phyloP scores from a whole-genome alignment of 1,140 invertebrate genomes.

The Drosophila mojavensis region DNA sequence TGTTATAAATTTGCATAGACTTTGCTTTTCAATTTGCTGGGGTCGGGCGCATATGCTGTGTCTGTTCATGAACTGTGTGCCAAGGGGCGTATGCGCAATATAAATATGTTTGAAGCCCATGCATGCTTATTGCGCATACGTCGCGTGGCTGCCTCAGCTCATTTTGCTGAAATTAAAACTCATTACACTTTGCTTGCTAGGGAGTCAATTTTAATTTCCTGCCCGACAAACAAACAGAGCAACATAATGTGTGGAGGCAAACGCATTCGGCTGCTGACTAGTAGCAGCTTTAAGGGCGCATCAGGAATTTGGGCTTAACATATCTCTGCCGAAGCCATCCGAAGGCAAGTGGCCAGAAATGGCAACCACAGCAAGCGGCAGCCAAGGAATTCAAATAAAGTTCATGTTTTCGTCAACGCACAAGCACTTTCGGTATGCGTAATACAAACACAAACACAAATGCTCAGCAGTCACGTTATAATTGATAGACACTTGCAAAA shows the following conservation, averaged over 20 bases:
- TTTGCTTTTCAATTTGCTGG: constrained; percentile 8
- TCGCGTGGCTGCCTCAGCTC: constrained; percentile 20
- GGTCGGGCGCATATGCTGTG: neutral
- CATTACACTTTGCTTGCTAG: constrained; percentile 56
- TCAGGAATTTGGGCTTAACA: constrained; percentile 26
- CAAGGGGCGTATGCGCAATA: constrained; percentile 12
- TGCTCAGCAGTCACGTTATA: constrained; percentile 74
- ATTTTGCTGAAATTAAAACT: constrained; percentile 63
- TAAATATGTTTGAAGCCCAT: constrained; percentile 19
- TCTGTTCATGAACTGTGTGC: neutral
- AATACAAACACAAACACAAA: constrained; percentile 40
- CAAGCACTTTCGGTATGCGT: constrained; percentile 23
- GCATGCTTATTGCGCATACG: constrained; percentile 34
- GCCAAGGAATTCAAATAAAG: constrained; percentile 79
- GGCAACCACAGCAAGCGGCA: constrained; percentile 65
- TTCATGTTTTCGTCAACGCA: constrained; percentile 65
- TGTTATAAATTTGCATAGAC: constrained; percentile 35
- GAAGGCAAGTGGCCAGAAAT: constrained; percentile 30
- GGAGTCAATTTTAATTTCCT: constrained; percentile 78
- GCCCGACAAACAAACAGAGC: constrained; percentile 52
- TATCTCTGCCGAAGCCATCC: constrained; percentile 8
- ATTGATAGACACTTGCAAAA: constrained; percentile 81
- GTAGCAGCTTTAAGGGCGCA: constrained; percentile 33
- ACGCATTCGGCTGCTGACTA: constrained; percentile 37
- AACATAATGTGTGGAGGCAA: constrained; percentile 15